Evolutionary conservation across 2,888 invertebrate species (phyloP).

Genomic region (Periphyllus acericola): DNA sequence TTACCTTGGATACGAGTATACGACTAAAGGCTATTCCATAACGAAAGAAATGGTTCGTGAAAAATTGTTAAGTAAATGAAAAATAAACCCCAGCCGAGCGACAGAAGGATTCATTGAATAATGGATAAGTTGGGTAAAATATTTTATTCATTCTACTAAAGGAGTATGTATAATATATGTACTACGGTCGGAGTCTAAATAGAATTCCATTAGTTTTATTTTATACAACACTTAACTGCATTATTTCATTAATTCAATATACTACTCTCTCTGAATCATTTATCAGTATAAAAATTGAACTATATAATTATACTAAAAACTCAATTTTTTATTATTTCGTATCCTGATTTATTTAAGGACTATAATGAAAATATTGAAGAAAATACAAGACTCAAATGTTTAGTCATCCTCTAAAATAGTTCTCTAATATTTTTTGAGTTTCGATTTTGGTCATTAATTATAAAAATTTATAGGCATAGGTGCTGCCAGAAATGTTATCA

Average conservation of each 20-base stretch:
- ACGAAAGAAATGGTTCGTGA: constrained; percentile 19
- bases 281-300: not conserved
- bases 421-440: too few species aligned
- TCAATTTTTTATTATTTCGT: not conserved
- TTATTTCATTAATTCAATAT: too few species aligned
- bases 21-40: not conserved
- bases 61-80: constrained; percentile 41
- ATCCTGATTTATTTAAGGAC: too few species aligned
- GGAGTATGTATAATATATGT: not conserved
- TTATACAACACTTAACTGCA: constrained; percentile 3
- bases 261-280: not conserved
- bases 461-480: too few species aligned
- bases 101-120: constrained; percentile 13
- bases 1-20: constrained; percentile 48
- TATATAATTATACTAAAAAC: not conserved
- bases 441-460: too few species aligned
- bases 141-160: constrained; percentile 38
- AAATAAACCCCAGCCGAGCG: constrained; percentile 28
- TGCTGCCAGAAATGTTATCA: too few species aligned
- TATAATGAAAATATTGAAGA: too few species aligned
- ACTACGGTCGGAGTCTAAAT: not conserved
- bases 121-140: constrained; percentile 35
- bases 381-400: too few species aligned
- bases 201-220: constrained; percentile 6
- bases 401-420: too few species aligned